A percentile compares a stretch with the other conserved stretches of the same genome.
These are phyloP conservation scores for Dipodomys stephensi DNA, from an alignment of 2,113 vertebrate species.

Conservation along the genomic window DNA sequence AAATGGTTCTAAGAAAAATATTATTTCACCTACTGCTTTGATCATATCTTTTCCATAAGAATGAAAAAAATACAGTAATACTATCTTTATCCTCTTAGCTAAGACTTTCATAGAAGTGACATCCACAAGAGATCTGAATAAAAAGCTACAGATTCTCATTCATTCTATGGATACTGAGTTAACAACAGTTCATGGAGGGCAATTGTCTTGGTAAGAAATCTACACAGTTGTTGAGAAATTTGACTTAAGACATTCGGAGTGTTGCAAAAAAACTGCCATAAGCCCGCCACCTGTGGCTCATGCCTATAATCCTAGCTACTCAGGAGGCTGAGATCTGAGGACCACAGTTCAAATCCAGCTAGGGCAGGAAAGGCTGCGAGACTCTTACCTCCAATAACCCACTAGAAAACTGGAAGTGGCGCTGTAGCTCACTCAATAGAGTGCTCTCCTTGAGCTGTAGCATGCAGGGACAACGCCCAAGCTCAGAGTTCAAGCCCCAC, in stretches of 20 bases:
- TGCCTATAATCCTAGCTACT: too few relatives aligned
- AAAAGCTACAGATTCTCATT: neutral
- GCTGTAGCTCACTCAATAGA: too few relatives aligned
- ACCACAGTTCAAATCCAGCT: too few relatives aligned
- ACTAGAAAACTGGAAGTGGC: too few relatives aligned
- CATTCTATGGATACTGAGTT: neutral
- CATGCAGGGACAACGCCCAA: too few relatives aligned
- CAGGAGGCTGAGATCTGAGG: too few relatives aligned
- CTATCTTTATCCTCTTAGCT: neutral
- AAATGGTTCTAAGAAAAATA: neutral
- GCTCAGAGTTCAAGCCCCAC: too few relatives aligned
- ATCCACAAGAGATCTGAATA: neutral
- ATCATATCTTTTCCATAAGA: neutral
- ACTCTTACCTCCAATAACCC: too few relatives aligned
- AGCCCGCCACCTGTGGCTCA: too few relatives aligned
- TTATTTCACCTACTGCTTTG: neutral
- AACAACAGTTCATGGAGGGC: neutral
- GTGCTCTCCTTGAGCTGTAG: too few relatives aligned
- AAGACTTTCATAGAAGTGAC: neutral
- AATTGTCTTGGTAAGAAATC: slow-evolving; percentile 15
- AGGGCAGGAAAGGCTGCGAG: too few relatives aligned
- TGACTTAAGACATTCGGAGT: neutral
- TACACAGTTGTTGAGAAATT: neutral
- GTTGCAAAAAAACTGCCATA: neutral
- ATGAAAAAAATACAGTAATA: slow-evolving; percentile 19